Evolutionary conservation across 2,797 vertebrate species (phyloP).

Genomic region (Apogon hyalosoma): DNA sequence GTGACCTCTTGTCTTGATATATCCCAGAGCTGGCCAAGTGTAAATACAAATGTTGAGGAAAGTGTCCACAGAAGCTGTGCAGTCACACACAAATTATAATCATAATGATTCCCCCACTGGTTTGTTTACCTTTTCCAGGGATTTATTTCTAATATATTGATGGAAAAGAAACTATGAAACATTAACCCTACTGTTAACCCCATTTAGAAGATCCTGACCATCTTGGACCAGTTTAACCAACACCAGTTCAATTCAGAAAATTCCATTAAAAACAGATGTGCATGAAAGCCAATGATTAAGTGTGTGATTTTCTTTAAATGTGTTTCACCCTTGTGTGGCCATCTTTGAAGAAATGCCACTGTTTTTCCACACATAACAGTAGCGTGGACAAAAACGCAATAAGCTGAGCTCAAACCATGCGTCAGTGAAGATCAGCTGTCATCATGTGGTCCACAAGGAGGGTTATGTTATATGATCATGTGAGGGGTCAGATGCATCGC

Average conservation of each 20-base stretch:
- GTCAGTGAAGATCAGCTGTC: slow-evolving; percentile 21
- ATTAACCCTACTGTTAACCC: slow-evolving; percentile 16
- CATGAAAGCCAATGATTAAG: slow-evolving; percentile 9
- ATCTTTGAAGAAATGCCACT: slow-evolving; percentile 4
- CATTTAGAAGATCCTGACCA: slow-evolving; percentile 15
- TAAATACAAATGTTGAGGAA: slow-evolving; percentile 69
- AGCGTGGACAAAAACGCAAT: background rate
- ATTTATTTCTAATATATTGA: slow-evolving; percentile 58
- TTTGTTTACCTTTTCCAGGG: slow-evolving; percentile 53
- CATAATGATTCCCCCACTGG: slow-evolving; percentile 21
- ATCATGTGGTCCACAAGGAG: slow-evolving; percentile 28
- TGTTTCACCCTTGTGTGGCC: slow-evolving; percentile 2
- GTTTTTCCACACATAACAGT: slow-evolving; percentile 5
- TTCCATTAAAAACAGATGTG: slow-evolving; percentile 51
- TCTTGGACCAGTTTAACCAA: slow-evolving; percentile 36
- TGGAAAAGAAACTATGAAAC: slow-evolving; percentile 13
- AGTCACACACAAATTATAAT: slow-evolving; percentile 57
- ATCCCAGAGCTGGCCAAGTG: slow-evolving; percentile 68
- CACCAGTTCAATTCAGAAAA: slow-evolving; percentile 23
- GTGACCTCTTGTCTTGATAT: slow-evolving; percentile 70
- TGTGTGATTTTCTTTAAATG: slow-evolving; percentile 14
- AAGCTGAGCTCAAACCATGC: slow-evolving; percentile 18
- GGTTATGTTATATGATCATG: slow-evolving; percentile 9
- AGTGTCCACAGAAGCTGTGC: slow-evolving; percentile 33
- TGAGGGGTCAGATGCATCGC: slow-evolving; percentile 13